Evolutionary conservation across 2,888 invertebrate species (phyloP), one percentile per base, ranked within the genome.

Genomic region (Netelia melanura): DNA sequence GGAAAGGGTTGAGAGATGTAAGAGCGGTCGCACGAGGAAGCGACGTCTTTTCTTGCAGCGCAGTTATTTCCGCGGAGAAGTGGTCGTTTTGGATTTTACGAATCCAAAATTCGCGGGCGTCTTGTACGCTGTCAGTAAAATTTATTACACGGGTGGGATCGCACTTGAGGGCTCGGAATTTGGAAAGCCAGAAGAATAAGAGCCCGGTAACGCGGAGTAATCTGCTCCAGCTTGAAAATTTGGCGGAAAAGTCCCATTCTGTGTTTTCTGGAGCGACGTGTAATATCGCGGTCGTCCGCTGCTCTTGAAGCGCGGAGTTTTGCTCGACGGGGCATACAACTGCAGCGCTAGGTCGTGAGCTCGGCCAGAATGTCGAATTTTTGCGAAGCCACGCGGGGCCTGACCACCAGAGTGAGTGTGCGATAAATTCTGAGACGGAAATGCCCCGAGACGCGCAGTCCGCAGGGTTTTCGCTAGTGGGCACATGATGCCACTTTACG

Each of bases 381-480:
- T 21, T 44, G 0, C 17, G 10, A 0, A 89, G 78, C 87, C 88
- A 90, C 10, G 61, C 2, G 1, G 87, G 89, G 10, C 89, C 88
- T 10, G 64, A 38, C 87, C 86, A 87, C 88, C 88, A 89, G 3
- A 89, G 71, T 0, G 54, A 14, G 64, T 87, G 86, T 1, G 64
- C 43, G 8, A 77, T 3, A 0, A 89, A 76, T 61, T 89, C 88
- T 1, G 43, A 11, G 0, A 86, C 83, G 1, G 79, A 21, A 0
- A 89, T 48, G 14, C 92, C 92, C 56, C 92, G 65, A 0, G 91
- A 91, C 1, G 90, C 86, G 14, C 89, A 87, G 78, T 92, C 91
- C 14, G 91, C 90, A 0, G 92, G 90, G 76, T 92, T 92, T 9
- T 86, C 72, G 30, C 84, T 71, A 8, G 89, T 87, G n/a, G 83